phyloP scores from a whole-genome alignment of 2,113 vertebrate genomes.

The Xiphophorus maculatus region DNA sequence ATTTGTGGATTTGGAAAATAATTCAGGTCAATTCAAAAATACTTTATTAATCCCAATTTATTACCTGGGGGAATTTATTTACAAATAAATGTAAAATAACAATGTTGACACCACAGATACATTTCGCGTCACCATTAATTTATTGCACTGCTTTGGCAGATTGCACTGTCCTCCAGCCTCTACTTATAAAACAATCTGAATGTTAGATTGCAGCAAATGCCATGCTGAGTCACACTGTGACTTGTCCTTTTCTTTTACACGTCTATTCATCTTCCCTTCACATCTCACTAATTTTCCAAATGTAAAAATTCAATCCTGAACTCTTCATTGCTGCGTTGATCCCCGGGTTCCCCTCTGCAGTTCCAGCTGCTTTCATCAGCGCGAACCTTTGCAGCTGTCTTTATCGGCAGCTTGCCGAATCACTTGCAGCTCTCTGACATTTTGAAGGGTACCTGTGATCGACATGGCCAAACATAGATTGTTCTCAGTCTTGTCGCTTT shows the following conservation, averaged over 20 bases:
- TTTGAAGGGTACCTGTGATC: conserved; percentile 56
- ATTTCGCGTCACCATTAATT: conserved; percentile 27
- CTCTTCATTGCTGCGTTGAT: not conserved
- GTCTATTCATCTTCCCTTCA: not conserved
- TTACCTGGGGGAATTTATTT: not conserved
- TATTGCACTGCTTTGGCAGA: not conserved
- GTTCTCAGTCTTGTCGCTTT: conserved; percentile 16
- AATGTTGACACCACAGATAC: conserved; percentile 8
- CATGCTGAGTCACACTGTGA: not conserved
- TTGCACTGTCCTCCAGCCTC: not conserved
- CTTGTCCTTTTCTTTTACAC: not conserved
- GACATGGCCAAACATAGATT: conserved; percentile 40
- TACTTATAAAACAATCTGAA: not conserved
- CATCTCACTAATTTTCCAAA: not conserved
- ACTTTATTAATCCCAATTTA: too few species aligned
- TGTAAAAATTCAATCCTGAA: not conserved
- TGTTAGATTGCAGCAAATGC: conserved; percentile 16
- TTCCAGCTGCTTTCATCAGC: conserved; percentile 1
- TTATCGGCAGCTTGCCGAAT: conserved; percentile 44
- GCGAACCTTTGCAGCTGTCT: conserved; percentile 24
- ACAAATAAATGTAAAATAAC: conserved; percentile 5
- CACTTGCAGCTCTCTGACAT: conserved; percentile 38
- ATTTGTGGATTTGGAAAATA: too few species aligned
- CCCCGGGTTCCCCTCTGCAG: not conserved
- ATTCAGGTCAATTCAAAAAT: too few species aligned